Evolutionary conservation across 2,888 invertebrate species (phyloP).

Genomic region (Nemotelus pantherinus): DNA sequence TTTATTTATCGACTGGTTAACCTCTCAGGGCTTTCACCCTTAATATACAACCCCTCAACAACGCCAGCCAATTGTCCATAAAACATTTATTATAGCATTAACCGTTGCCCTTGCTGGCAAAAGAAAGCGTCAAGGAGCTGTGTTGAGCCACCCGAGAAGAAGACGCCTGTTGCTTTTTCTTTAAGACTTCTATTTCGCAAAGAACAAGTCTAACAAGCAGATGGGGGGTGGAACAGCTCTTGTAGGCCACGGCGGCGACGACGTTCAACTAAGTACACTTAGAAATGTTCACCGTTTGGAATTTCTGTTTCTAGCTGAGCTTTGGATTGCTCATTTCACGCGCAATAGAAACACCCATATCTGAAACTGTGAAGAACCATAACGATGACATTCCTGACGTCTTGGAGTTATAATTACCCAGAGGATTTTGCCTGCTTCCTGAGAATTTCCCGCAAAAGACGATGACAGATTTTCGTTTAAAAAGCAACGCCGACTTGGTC

Average conservation of each 20-base stretch:
- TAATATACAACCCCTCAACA: conserved; percentile 45
- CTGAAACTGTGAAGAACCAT: conserved; percentile 3
- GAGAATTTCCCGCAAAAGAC: conserved; percentile 36
- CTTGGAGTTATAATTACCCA: conserved; percentile 36
- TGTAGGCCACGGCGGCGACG: neutral
- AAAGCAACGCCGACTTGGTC: neutral
- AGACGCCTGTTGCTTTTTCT: conserved; percentile 49
- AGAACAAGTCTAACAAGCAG: neutral
- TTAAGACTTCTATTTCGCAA: conserved; percentile 42
- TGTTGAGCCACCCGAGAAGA: conserved; percentile 36
- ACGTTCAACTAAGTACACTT: neutral
- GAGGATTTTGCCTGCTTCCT: conserved; percentile 29
- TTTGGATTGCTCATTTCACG: conserved; percentile 41
- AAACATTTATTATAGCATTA: conserved; percentile 50
- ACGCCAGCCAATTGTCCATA: conserved; percentile 49
- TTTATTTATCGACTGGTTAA: conserved; percentile 49
- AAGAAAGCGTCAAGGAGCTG: conserved; percentile 41
- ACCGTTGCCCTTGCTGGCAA: conserved; percentile 37
- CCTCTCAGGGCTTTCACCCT: conserved; percentile 46
- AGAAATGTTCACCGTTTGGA: neutral
- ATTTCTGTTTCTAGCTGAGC: neutral
- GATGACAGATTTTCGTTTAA: conserved; percentile 34
- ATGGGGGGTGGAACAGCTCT: too few relatives aligned
- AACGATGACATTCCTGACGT: conserved; percentile 35
- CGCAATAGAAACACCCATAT: conserved; percentile 14